phyloP scores from a whole-genome alignment of 2,113 vertebrate species.

The Nothoprocta pentlandii region DNA sequence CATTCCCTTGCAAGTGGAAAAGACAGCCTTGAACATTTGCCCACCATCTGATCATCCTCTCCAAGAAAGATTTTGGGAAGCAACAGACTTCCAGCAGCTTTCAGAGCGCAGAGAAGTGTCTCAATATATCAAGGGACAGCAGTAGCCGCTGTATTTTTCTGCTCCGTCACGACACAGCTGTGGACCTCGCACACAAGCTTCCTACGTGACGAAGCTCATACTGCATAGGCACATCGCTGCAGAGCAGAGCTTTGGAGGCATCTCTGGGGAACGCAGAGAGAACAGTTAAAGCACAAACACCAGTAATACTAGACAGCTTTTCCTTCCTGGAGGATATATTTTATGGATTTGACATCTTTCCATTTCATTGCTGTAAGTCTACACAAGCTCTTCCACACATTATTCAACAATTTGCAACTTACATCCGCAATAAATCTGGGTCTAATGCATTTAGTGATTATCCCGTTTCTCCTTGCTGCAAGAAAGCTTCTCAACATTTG shows the following conservation, averaged over 20 bases:
- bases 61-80: not conserved
- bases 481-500: not conserved
- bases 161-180: not conserved
- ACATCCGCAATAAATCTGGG: not conserved
- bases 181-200: not conserved
- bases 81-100: not conserved
- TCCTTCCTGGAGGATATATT: not conserved
- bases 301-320: not conserved
- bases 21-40: not conserved
- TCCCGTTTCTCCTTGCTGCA: not conserved
- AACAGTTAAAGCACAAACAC: not conserved
- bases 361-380: not conserved
- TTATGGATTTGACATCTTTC: not conserved
- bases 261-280: not conserved
- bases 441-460: not conserved
- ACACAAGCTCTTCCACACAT: not conserved
- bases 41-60: not conserved
- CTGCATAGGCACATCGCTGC: not conserved
- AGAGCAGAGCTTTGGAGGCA: not conserved
- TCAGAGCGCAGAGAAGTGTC: not conserved
- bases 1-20: not conserved
- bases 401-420: not conserved
- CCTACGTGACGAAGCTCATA: fast-evolving
- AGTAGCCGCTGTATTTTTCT: not conserved
- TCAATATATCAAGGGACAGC: not conserved